A percentile compares a stretch with the other conserved stretches of the same genome.
Conservation (phyloP, 2,113 vertebrate genomes). For the Psophia crepitans region DNA sequence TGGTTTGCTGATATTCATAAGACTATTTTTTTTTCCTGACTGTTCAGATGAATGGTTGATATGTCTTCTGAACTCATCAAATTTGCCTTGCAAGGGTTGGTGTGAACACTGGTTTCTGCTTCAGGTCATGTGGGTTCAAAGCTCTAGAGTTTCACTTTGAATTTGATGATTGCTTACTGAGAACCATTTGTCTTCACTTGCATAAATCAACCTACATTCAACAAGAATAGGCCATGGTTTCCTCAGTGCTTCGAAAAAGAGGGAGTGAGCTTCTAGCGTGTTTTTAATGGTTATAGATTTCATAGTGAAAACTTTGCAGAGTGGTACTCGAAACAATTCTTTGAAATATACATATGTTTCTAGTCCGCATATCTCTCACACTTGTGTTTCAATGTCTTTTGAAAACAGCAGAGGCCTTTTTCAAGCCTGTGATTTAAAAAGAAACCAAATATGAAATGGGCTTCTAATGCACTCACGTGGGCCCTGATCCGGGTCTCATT, state of each 20-base stretch:
- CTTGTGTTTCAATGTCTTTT: neutral
- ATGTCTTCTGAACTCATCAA: neutral
- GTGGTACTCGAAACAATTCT: neutral
- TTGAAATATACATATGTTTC: neutral
- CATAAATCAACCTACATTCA: conserved; percentile 46
- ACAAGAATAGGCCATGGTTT: neutral
- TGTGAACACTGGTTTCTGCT: conserved; percentile 28
- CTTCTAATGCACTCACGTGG: neutral
- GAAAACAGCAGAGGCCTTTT: neutral
- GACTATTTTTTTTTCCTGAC: neutral
- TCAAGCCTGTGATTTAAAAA: neutral
- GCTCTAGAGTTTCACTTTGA: conserved; percentile 46
- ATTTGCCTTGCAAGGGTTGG: neutral
- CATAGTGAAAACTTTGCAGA: neutral
- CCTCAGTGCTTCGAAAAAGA: neutral
- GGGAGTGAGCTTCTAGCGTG: neutral
- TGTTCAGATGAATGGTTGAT: neutral
- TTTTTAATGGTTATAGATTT: neutral
- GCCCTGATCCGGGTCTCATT: neutral
- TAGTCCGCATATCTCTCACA: neutral
- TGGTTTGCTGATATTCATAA: neutral
- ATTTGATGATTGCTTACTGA: conserved; percentile 42
- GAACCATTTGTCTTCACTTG: conserved; percentile 10
- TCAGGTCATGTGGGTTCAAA: conserved; percentile 51
- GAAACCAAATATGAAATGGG: neutral